A percentile compares a stretch with the other conserved stretches of the same genome.
These are phyloP conservation scores for Hyppa rectilinea DNA, from an alignment of 2,888 invertebrate genomes.

Conservation along the genomic window DNA sequence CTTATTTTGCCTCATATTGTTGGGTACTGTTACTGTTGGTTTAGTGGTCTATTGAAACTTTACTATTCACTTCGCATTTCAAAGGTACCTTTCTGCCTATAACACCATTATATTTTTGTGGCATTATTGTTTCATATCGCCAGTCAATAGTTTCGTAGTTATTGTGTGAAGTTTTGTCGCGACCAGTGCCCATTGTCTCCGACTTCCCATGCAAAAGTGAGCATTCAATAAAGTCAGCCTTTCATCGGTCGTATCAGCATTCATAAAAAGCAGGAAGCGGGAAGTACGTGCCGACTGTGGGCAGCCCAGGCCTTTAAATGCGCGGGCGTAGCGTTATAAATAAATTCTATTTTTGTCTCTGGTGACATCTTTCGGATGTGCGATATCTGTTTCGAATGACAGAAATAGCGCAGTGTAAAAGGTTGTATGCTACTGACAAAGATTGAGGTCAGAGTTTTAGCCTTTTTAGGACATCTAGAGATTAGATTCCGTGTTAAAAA, in stretches of 20 bases:
- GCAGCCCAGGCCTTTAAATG: constrained; percentile 81
- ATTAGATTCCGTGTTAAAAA: constrained; percentile 42
- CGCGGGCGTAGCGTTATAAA: constrained; percentile 60
- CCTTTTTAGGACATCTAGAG: constrained; percentile 39
- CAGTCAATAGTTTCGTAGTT: constrained; percentile 57
- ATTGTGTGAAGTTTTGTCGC: constrained; percentile 63
- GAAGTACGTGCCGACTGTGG: constrained; percentile 82
- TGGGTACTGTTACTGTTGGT: background rate
- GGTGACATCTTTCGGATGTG: constrained; percentile 48
- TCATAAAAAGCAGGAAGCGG: constrained; percentile 83
- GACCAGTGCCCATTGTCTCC: constrained; percentile 60
- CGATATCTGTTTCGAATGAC: constrained; percentile 41
- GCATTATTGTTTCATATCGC: constrained; percentile 57
- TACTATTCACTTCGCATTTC: constrained; percentile 16
- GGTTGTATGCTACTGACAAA: constrained; percentile 39
- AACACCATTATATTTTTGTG: constrained; percentile 45
- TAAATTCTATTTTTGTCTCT: constrained; percentile 64
- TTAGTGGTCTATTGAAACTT: constrained; percentile 14
- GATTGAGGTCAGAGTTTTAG: constrained; percentile 29
- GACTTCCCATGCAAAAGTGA: constrained; percentile 73
- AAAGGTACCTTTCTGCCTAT: constrained; percentile 16
- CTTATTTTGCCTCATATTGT: background rate
- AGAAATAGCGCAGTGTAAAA: constrained; percentile 37
- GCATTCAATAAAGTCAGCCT: constrained; percentile 74
- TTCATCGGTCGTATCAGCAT: constrained; percentile 73